Conservation (phyloP, 2,888 invertebrate species). For the Tetropium fuscum region DNA sequence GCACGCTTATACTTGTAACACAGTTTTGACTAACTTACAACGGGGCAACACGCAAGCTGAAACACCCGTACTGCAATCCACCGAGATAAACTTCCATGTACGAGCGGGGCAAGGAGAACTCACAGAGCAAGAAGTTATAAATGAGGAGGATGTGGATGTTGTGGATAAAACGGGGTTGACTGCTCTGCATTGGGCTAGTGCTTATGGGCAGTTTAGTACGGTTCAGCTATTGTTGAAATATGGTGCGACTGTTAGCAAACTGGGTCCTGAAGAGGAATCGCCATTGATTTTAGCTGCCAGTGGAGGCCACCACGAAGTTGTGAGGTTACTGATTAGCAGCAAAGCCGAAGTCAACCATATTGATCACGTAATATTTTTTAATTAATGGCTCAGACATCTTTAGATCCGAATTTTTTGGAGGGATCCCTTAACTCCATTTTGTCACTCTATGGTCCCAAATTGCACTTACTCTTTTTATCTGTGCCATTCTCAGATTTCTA, state of each 20-base stretch:
- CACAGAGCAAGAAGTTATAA: conserved; percentile 76
- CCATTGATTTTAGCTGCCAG: conserved; percentile 85
- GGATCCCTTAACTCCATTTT: too few relatives aligned
- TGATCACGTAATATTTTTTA: conserved; percentile 76
- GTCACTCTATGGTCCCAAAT: too few relatives aligned
- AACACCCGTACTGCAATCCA: conserved; percentile 77
- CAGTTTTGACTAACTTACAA: conserved; percentile 92
- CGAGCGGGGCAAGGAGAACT: conserved; percentile 92
- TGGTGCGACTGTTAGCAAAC: conserved; percentile 81
- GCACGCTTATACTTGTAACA: conserved; percentile 70
- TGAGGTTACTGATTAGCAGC: conserved; percentile 81
- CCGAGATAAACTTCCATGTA: conserved; percentile 85
- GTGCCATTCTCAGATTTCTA: too few relatives aligned
- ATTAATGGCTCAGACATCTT: too few relatives aligned
- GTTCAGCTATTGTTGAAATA: conserved; percentile 69
- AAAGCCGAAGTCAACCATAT: conserved; percentile 84
- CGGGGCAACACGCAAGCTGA: conserved; percentile 93
- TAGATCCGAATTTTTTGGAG: too few relatives aligned
- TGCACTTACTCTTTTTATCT: too few relatives aligned
- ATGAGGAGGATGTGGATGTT: conserved; percentile 77
- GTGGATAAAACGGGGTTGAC: conserved; percentile 85
- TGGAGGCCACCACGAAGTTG: conserved; percentile 91
- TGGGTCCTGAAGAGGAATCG: conserved; percentile 84
- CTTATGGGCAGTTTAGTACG: conserved; percentile 82
- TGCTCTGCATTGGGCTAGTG: conserved; percentile 91